Base-by-base conservation (phyloP, 2,797 vertebrate genomes). In the Labeo calbasu region DNA sequence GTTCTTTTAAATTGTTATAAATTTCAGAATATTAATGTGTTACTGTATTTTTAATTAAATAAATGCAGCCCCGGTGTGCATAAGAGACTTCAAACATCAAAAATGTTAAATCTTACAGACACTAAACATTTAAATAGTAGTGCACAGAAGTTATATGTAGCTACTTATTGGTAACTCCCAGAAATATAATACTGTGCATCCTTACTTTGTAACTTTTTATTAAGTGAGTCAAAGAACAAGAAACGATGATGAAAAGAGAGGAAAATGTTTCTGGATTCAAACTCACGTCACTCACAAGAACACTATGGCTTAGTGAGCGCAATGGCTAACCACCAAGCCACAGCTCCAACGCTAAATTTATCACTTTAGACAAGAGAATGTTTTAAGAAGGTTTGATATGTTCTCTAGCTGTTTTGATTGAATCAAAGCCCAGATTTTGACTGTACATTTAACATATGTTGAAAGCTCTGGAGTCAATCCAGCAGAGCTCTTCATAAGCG, bases 321-420 rank as follows among this genome's bases (percentile, higher is more conserved):
- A 55, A 81, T 51, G 3, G 23, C 53, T n/a, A 71, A 81, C 66
- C 66, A 57, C 50, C 19, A 57, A 43, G 66, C 68, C 50, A 28
- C 51, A 11, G 66, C 32, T 70, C 50, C 10, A 57, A 57, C 0
- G 15, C 14, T 77, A 57, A 25, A 80, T 57, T 2, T 19, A 55
- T 53, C 55, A 61, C 55, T 77, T 77, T 46, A 61, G 55, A 72
- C 72, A 72, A 73, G 71, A 55, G 77, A 85, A 77, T 57, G 61
- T 48, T 76, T n/a, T 25, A 51, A 79, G 76, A 72, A 36, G 66
- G 6, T 32, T 13, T 61, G 76, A 83, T 77, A 13, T 21, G 76
- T 80, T 85, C 53, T 83, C 43, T 77, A 77, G 76, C 70, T 83
- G 70, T 87, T 69, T 21, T 71, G 11, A 79, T 66, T 68, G 76